A percentile compares a stretch with the other conserved stretches of the same genome.
Evolutionary conservation across 2,797 vertebrate genomes (phyloP).

Genomic region (Peromyscus eremicus): DNA sequence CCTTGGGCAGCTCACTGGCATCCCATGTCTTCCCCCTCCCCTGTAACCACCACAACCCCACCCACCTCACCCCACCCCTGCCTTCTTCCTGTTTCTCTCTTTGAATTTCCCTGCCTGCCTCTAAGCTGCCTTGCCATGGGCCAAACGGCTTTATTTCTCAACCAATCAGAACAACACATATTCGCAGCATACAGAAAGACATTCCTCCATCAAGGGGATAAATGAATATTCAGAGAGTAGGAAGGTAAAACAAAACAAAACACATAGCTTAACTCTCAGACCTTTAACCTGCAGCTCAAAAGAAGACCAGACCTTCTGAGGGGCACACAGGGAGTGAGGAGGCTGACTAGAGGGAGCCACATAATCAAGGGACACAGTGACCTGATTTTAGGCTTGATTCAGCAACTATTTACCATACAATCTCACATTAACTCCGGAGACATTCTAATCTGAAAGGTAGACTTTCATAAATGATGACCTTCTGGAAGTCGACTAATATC

Average conservation of each 20-base stretch:
- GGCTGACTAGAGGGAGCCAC: neutral
- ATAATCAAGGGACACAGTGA: neutral
- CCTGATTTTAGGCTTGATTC: conserved; percentile 19
- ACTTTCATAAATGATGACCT: conserved; percentile 35
- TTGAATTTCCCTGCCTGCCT: no score
- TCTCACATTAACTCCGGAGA: neutral
- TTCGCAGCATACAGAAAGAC: no score
- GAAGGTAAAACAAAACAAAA: neutral
- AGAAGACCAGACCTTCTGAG: neutral
- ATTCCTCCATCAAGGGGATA: neutral
- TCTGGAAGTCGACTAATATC: conserved; percentile 28
- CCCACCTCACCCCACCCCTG: no score
- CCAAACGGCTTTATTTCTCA: no score
- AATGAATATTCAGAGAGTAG: conserved; percentile 36
- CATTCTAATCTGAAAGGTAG: conserved; percentile 38
- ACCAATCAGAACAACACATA: no score
- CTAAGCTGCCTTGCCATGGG: no score
- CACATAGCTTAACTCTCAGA: neutral
- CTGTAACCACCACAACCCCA: no score
- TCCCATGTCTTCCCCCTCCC: no score
- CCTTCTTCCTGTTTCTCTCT: no score
- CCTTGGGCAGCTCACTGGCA: no score
- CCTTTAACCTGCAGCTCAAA: conserved; percentile 32
- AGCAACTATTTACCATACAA: conserved; percentile 29
- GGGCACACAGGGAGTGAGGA: neutral